phyloP scores from a whole-genome alignment of 2,888 invertebrate species.

The Volucella zonaria region DNA sequence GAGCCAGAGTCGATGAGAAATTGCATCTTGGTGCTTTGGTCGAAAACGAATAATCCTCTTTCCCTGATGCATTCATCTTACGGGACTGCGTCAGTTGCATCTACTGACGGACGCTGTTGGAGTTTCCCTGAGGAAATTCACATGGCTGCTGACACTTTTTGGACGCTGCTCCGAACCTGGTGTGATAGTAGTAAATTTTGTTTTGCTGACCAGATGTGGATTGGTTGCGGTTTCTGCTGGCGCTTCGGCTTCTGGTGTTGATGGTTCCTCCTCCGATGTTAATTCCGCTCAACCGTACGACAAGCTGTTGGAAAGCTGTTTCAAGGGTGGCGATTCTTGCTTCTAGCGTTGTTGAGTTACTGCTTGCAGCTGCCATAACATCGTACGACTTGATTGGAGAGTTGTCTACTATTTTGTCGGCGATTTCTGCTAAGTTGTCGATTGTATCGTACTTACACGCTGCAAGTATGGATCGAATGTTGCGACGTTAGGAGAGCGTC shows the following conservation, averaged over 20 bases:
- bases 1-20: slow-evolving; percentile 74
- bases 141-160: slow-evolving; percentile 16
- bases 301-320: slow-evolving; percentile 15
- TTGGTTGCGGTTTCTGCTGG: neutral
- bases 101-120: slow-evolving; percentile 13
- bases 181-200: slow-evolving; percentile 6
- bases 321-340: neutral
- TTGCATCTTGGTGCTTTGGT: slow-evolving; percentile 16
- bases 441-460: neutral
- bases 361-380: no score
- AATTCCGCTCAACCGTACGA: neutral
- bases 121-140: slow-evolving; percentile 3
- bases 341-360: no score
- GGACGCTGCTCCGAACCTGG: slow-evolving; percentile 1
- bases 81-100: neutral
- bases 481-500: neutral
- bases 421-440: neutral
- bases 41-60: slow-evolving; percentile 17
- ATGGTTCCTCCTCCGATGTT: no score
- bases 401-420: slow-evolving; percentile 3
- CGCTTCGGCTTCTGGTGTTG: neutral
- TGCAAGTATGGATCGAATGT: neutral
- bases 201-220: neutral
- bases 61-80: slow-evolving; percentile 11
- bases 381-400: neutral